These are phyloP conservation scores for Galeruca laticollis DNA, from an alignment of 2,888 invertebrate species.

Conservation along the genomic window DNA sequence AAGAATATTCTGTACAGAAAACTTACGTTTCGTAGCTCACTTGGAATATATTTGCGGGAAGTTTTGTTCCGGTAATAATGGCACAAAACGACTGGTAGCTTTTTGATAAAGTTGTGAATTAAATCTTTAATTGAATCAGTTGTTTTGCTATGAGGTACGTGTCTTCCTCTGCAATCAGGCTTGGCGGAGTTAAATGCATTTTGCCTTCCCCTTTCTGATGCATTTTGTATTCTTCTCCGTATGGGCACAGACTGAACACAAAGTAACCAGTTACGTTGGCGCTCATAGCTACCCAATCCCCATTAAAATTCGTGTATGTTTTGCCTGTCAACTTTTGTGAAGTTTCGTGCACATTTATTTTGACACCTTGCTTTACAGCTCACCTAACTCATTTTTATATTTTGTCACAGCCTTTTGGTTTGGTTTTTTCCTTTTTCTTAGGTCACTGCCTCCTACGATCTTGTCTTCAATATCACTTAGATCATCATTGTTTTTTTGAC, in stretches of 20 bases:
- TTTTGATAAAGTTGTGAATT: slow-evolving; percentile 3
- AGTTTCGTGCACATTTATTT: neutral
- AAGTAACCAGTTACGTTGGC: neutral
- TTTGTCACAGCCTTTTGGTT: too few species aligned
- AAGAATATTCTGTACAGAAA: slow-evolving; percentile 8
- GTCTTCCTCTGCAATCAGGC: slow-evolving; percentile 12
- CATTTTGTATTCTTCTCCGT: neutral
- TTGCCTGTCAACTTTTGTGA: neutral
- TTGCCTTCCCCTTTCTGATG: neutral
- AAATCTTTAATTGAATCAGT: neutral
- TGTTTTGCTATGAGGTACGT: slow-evolving; percentile 2
- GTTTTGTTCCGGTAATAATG: slow-evolving; percentile 5
- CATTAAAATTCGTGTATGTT: neutral
- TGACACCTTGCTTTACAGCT: neutral
- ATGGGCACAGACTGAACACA: neutral
- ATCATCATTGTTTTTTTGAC: too few species aligned
- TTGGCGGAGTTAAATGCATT: neutral
- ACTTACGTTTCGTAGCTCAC: slow-evolving; percentile 1
- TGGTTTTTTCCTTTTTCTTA: too few species aligned
- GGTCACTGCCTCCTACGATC: too few species aligned
- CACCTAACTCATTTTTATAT: too few species aligned
- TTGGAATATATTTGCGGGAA: neutral
- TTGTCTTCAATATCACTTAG: too few species aligned
- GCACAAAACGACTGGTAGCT: slow-evolving; percentile 13
- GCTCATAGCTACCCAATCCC: neutral